phyloP scores from a whole-genome alignment of 2,888 invertebrate genomes.

The Sericinus montela region DNA sequence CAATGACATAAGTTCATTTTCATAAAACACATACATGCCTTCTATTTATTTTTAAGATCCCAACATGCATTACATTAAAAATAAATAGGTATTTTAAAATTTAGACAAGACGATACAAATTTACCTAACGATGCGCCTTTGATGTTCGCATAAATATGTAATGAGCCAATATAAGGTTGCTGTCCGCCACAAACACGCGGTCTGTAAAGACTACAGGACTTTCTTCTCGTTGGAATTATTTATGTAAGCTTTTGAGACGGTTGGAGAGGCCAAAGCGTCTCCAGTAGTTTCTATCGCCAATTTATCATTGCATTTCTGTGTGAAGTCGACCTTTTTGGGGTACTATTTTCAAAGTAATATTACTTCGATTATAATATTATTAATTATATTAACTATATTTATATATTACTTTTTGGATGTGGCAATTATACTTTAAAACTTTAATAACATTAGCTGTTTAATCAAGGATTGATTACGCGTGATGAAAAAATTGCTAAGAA shows the following conservation, averaged over 20 bases:
- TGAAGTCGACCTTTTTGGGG: constrained; percentile 26
- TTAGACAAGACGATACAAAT: constrained; percentile 2
- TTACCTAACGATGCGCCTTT: constrained; percentile 17
- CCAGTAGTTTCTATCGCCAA: constrained; percentile 42
- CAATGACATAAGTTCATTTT: too few species aligned
- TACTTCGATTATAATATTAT: too few species aligned
- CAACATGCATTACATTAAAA: neutral
- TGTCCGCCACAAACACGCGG: constrained; percentile 13
- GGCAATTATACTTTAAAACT: too few species aligned
- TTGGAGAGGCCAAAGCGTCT: constrained; percentile 44
- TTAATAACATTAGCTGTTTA: too few species aligned
- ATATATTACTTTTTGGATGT: too few species aligned
- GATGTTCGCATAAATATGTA: constrained; percentile 14
- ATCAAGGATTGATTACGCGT: too few species aligned
- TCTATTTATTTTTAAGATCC: too few species aligned
- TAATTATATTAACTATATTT: too few species aligned
- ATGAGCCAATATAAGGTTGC: constrained; percentile 20
- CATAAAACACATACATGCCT: too few species aligned
- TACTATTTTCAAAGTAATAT: constrained; percentile 24
- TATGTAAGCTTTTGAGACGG: constrained; percentile 56
- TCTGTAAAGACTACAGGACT: constrained; percentile 19
- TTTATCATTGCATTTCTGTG: constrained; percentile 47
- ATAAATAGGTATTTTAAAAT: neutral
- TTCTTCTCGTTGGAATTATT: constrained; percentile 41
- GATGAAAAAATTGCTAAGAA: too few species aligned